phyloP scores from a whole-genome alignment of 2,797 vertebrate genomes.

The Sebastes vulpes region DNA sequence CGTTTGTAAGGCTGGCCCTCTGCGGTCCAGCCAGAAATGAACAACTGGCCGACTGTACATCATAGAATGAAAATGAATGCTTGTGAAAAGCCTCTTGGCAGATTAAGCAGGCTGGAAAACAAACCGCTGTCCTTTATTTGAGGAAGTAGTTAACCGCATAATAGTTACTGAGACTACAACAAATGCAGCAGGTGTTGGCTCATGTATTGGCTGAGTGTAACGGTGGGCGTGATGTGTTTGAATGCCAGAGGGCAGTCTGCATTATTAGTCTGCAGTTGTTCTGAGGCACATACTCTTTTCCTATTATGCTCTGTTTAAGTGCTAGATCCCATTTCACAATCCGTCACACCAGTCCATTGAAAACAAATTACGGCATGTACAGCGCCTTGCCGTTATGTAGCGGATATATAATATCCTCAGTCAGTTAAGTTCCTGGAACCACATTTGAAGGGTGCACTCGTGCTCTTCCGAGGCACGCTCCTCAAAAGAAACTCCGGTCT shows the following conservation, averaged over 20 bases:
- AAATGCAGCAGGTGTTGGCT: neutral
- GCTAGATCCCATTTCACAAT: conserved; percentile 4
- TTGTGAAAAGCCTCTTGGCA: conserved; percentile 37
- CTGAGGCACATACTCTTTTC: neutral
- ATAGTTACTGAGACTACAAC: conserved; percentile 16
- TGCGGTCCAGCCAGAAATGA: neutral
- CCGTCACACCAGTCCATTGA: conserved; percentile 1
- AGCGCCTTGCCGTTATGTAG: conserved; percentile 11
- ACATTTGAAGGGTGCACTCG: conserved; percentile 16
- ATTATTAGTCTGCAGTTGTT: neutral
- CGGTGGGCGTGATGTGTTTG: neutral
- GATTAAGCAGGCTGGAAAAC: conserved; percentile 34
- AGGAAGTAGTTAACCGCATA: conserved; percentile 9
- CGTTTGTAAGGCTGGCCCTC: too few species aligned
- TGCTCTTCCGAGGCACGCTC: conserved; percentile 11
- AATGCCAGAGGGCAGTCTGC: conserved; percentile 22
- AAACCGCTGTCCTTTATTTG: conserved; percentile 32
- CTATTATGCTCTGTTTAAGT: neutral
- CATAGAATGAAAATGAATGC: conserved; percentile 5
- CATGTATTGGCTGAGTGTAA: neutral
- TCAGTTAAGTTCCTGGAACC: conserved; percentile 21
- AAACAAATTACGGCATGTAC: conserved; percentile 17
- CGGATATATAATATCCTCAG: neutral
- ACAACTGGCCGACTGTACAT: neutral
- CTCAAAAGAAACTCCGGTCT: conserved; percentile 26